These are phyloP conservation scores for Aulostomus chinensis DNA, from an alignment of 2,797 vertebrate species.

Conservation along the genomic window DNA sequence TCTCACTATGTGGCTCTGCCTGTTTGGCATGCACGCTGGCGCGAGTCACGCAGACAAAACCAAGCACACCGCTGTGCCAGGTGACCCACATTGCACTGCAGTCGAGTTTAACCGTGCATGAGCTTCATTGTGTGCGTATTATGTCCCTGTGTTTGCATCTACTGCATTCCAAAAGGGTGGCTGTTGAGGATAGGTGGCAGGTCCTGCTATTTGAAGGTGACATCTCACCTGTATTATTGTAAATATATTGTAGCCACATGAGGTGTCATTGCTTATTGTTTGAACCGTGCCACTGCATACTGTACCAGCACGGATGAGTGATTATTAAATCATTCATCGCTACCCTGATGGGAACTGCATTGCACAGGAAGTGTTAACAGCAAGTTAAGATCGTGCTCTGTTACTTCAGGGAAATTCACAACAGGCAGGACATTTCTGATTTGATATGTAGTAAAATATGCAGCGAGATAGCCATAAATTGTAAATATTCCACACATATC, in stretches of 20 bases:
- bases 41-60: slow-evolving; percentile 28
- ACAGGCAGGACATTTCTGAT: too few relatives aligned
- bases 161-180: neutral
- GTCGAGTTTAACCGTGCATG: slow-evolving; percentile 12
- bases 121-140: slow-evolving; percentile 5
- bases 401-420: too few relatives aligned
- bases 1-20: slow-evolving; percentile 15
- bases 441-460: too few relatives aligned
- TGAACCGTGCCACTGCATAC: neutral
- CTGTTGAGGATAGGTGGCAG: neutral
- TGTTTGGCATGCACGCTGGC: slow-evolving; percentile 36
- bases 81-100: slow-evolving; percentile 44
- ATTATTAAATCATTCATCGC: slow-evolving; percentile 2
- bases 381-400: too few relatives aligned
- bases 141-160: neutral
- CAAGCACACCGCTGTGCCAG: slow-evolving; percentile 33
- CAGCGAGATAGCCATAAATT: too few relatives aligned
- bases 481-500: slow-evolving; percentile 3
- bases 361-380: slow-evolving; percentile 11
- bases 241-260: too few relatives aligned
- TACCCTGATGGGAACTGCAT: neutral
- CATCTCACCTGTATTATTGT: neutral
- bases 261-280: neutral
- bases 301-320: neutral
- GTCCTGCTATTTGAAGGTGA: neutral